Evolutionary conservation across 2,797 vertebrate genomes (phyloP), one percentile per base, ranked within the genome.

Genomic region (Megalops cyprinoides): DNA sequence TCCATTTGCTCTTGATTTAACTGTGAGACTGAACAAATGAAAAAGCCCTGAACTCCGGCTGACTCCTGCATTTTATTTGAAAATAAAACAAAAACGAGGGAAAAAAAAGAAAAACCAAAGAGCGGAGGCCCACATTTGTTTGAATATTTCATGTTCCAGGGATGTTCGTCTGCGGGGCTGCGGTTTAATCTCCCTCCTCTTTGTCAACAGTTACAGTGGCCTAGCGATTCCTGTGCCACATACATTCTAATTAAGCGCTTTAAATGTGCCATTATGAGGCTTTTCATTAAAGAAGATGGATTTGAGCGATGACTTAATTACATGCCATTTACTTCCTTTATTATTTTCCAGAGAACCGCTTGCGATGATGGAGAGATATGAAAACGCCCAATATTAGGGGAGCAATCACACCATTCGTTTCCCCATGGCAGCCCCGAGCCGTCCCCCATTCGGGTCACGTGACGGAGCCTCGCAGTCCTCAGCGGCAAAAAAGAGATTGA

Each of bases 381-480:
- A 79, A 81, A 69, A 85, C 86, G 82, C 82, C 84, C 87, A 86
- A 82, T 82, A 86, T 88, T 34, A 87, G 86, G 89, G 92, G 87
- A 82, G 1, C 73, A 91, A 92, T 84, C 77, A 85, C 91, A 93
- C 94, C 91, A 0, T 76, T 82, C 1, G 10, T 83, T 91, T 91
- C 87, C n/a, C 89, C 88, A 86, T 81, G 87, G 76, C 80, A 79
- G 53, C 80, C 86, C 51, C 91, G 87, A 90, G 86, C 89, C 90
- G 82, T 78, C 86, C 84, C 83, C 80, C 76, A 62, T 89, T 86
- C 86, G 62, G 69, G 73, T 85, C 69, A 79, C 78, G 48, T 23
- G 15, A 12, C 42, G 23, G 1, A 4, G 53, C 1, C 20, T n/a
- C 34, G 37, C 15, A 18, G 34, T 34, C 62, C 25, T 62, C 18